Conservation (phyloP, 2,797 vertebrate species). For the Falco novaeseelandiae region DNA sequence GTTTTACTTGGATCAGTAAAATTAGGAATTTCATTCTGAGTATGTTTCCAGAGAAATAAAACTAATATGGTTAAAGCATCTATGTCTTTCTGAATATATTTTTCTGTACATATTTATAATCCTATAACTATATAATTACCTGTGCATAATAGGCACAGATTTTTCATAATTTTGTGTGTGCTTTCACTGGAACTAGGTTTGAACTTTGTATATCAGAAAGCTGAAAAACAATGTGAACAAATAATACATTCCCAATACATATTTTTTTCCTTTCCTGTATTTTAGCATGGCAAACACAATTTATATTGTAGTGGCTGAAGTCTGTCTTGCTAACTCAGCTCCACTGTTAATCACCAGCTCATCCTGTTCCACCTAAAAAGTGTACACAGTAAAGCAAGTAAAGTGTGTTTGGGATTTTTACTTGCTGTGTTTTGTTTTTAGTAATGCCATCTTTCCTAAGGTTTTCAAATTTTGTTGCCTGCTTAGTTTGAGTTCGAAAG, state of each 20-base stretch:
- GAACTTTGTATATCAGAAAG: neutral
- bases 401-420: neutral
- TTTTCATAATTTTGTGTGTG: neutral
- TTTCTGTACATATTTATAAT: neutral
- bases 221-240: neutral
- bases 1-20: neutral
- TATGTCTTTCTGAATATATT: neutral
- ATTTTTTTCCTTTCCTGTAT: neutral
- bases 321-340: neutral
- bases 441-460: neutral
- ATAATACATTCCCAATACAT: neutral
- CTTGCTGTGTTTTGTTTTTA: neutral
- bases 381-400: neutral
- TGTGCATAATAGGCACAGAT: neutral
- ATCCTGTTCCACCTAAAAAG: neutral
- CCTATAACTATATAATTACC: neutral
- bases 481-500: neutral
- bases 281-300: neutral
- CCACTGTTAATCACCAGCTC: neutral
- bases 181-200: neutral
- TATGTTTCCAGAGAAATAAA: neutral
- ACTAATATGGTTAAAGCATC: neutral
- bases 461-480: neutral
- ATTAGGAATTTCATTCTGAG: neutral
- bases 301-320: neutral